Evolutionary conservation across 2,888 invertebrate genomes (phyloP).

Genomic region (Ichneumon xanthorius): DNA sequence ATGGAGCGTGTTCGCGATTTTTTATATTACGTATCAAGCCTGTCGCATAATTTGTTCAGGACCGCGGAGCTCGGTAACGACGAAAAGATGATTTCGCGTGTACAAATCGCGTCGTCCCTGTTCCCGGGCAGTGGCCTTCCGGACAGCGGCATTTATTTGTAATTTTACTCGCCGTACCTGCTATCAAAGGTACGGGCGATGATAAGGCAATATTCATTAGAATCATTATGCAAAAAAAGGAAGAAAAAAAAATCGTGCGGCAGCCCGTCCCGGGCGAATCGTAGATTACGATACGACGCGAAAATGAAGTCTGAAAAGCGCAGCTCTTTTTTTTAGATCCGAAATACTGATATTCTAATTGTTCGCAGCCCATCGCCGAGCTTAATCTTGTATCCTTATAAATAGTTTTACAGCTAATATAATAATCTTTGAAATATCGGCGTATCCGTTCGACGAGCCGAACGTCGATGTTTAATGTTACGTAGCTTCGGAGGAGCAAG

Average conservation of each 20-base stretch:
- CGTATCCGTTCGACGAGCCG: background rate
- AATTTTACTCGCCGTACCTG: background rate
- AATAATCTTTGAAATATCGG: conserved; percentile 5
- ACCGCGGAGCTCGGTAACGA: background rate
- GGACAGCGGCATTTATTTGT: background rate
- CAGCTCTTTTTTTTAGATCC: background rate
- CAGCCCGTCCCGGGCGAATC: background rate
- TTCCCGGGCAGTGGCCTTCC: background rate
- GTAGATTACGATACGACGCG: background rate
- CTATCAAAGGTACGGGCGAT: background rate
- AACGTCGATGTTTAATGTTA: background rate
- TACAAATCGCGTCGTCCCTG: background rate
- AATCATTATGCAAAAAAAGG: background rate
- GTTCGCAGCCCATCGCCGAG: conserved; percentile 5
- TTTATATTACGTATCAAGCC: background rate
- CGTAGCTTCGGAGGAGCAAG: background rate
- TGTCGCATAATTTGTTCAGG: background rate
- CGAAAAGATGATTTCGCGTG: background rate
- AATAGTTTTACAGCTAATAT: background rate
- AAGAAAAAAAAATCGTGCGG: background rate
- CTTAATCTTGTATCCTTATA: background rate
- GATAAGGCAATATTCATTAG: conserved; percentile 5
- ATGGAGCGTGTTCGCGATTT: background rate
- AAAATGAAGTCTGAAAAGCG: background rate
- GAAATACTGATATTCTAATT: conserved; percentile 16